Percentiles rank a stretch among this genome's conserved stretches.
phyloP scores from a whole-genome alignment of 2,797 vertebrate species.

The Peromyscus melanophrys region DNA sequence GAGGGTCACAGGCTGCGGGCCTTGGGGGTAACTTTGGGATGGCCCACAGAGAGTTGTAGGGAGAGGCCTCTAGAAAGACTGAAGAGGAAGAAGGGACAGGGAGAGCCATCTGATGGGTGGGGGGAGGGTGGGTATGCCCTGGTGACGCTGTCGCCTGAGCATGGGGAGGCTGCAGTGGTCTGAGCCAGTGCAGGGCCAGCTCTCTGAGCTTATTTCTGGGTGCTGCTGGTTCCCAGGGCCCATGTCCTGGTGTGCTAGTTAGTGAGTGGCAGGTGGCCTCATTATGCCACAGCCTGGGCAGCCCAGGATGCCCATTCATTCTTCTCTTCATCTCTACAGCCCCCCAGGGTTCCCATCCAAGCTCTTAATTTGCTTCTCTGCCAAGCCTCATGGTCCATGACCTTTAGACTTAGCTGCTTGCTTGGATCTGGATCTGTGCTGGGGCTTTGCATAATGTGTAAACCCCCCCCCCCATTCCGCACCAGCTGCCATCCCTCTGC shows the following conservation, averaged over 20 bases:
- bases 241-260: rapidly evolving
- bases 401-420: slow-evolving; percentile 51
- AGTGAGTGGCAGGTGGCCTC: neutral
- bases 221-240: neutral
- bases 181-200: rapidly evolving
- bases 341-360: slow-evolving; percentile 16
- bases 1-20: neutral
- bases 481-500: neutral
- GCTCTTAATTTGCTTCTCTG: slow-evolving; percentile 69
- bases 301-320: neutral
- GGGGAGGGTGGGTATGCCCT: rapidly evolving
- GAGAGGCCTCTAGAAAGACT: neutral
- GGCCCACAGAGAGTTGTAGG: neutral
- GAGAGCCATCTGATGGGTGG: neutral
- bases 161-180: neutral
- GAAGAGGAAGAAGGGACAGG: neutral
- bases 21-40: neutral
- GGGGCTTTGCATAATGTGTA: neutral
- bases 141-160: rapidly evolving
- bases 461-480: rapidly evolving
- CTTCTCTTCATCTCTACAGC: slow-evolving; percentile 4
- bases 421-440: neutral
- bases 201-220: rapidly evolving
- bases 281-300: neutral
- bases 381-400: neutral